phyloP scores from a whole-genome alignment of 2,797 vertebrate species.

The Eulemur albifrons region DNA sequence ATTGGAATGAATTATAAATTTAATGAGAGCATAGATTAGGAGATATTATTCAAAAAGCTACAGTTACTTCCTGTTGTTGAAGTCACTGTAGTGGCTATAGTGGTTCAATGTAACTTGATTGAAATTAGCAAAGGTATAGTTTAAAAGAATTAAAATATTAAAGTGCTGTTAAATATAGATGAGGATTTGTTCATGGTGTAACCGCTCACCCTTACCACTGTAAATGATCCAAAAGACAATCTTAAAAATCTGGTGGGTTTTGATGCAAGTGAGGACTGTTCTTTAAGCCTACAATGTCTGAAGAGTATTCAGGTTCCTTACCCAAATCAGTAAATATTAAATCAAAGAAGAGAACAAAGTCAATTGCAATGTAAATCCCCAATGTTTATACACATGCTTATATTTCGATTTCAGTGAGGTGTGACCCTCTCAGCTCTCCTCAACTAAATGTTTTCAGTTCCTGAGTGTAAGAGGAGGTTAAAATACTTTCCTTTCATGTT shows the following conservation, averaged over 20 bases:
- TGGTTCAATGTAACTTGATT: neutral
- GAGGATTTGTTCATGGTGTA: neutral
- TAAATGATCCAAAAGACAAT: neutral
- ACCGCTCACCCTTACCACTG: neutral
- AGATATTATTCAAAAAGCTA: neutral
- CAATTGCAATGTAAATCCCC: neutral
- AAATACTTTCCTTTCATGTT: conserved; percentile 53
- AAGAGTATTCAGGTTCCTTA: neutral
- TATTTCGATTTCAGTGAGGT: neutral
- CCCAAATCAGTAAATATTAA: conserved; percentile 4
- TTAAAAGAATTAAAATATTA: conserved; percentile 39
- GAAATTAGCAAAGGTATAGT: conserved; percentile 1
- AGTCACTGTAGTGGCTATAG: neutral
- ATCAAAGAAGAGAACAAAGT: conserved; percentile 3
- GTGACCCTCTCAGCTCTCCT: neutral
- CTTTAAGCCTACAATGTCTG: neutral
- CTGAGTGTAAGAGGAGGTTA: conserved; percentile 29
- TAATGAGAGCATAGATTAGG: neutral
- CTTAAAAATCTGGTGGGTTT: neutral
- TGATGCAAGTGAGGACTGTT: neutral
- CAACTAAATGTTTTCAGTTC: neutral
- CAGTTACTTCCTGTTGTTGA: neutral
- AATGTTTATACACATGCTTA: neutral
- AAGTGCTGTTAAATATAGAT: neutral
- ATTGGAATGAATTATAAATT: neutral